Base-by-base conservation (phyloP, 2,797 vertebrate genomes). In the Hoplostethus mediterraneus region DNA sequence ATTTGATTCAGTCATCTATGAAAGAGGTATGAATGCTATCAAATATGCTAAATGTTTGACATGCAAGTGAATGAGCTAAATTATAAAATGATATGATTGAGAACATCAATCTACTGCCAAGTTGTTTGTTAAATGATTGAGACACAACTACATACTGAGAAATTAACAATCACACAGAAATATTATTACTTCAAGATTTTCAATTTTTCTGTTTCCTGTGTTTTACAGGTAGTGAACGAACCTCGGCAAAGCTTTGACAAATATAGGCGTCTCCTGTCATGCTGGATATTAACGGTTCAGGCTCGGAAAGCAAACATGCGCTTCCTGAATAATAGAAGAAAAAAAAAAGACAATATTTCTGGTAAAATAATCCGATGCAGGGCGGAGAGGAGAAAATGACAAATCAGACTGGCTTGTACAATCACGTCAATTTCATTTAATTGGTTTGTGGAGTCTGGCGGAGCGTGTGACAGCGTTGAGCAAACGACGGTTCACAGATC, bases 341-440 rank as follows among this genome's bases (percentile, higher is more conserved):
- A 21, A 21, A 21, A 21, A 21, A 82, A 72, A 66, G 75, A 66
- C 75, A 87, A 77, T 58, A 64, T 83, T 51, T 69, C 13, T 61
- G 76, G 73, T 84, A 72, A 79, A 79, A 80, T 60, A 75, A 77
- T 81, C 71, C 67, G 55, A 68, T 64, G 51, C 59, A 64, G 70
- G 33, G 54, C 69, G 48, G 33, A 21, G 33, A 21, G 31, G 16
- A 51, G 65, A 74, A 53, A 75, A 45, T 80, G 75, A 83, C 62
- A 73, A 75, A 81, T 77, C 76, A 67, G 53, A 75, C 74, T 0
- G 61, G 77, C 84, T 84, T 81, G 67, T 75, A 81, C 78, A 89
- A 82, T 87, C 88, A 84, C 90, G 90, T 92, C 92, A 92, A 71
- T 93, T 93, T 87, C 49, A 48, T 87, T 89, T 89, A 94, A 94